Evolutionary conservation across 2,888 invertebrate species (phyloP).

Genomic region (Himalopsyche tibetana): DNA sequence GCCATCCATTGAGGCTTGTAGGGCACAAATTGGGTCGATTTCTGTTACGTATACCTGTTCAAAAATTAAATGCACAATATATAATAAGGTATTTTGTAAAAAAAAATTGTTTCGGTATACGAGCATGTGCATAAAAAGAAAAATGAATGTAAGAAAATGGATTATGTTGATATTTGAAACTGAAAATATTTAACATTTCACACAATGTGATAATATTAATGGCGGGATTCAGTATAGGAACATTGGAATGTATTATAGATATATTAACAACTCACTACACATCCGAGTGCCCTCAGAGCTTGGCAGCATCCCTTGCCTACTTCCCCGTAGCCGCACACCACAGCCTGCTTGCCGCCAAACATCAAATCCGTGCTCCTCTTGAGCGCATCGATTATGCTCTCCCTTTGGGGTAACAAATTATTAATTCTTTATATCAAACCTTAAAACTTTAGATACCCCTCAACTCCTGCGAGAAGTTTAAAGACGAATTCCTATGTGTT

Average conservation of each 20-base stretch:
- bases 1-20: conserved; percentile 99
- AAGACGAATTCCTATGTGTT: no score
- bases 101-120: no score
- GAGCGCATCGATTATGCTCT: conserved; percentile 79
- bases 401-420: conserved; percentile 68
- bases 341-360: conserved; percentile 98
- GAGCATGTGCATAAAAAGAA: no score
- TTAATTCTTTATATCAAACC: conserved; percentile 57
- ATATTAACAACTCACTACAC: conserved; percentile 83
- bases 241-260: not conserved
- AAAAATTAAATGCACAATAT: conserved; percentile 31
- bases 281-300: conserved; percentile 94
- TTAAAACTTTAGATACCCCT: not conserved
- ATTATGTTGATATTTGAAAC: no score
- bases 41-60: conserved; percentile 85
- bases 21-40: conserved; percentile 98
- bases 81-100: not conserved
- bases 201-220: no score
- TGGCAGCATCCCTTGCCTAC: conserved; percentile 98
- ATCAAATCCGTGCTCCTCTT: conserved; percentile 96
- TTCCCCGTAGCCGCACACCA: conserved; percentile 97
- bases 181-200: no score
- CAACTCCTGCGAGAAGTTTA: no score
- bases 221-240: no score
- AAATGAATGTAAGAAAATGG: no score